These are phyloP conservation scores for Eupeodes latifasciatus DNA, from an alignment of 2,888 invertebrate species.

Conservation along the genomic window DNA sequence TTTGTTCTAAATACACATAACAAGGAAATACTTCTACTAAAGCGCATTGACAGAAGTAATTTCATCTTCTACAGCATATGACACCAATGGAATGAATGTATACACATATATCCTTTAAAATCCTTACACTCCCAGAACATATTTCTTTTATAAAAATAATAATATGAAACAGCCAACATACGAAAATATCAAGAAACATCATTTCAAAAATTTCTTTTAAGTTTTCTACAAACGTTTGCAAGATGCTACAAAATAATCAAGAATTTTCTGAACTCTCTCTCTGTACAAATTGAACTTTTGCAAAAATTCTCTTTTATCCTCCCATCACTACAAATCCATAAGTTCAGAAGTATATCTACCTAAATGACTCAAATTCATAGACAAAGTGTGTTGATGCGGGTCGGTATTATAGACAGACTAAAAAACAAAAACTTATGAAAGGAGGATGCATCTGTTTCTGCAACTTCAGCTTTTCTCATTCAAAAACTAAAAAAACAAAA, in stretches of 20 bases:
- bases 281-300: constrained; percentile 51
- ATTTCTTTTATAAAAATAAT: not conserved
- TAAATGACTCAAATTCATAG: constrained; percentile 18
- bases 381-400: constrained; percentile 17
- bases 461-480: constrained; percentile 17
- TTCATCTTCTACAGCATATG: not conserved
- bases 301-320: constrained; percentile 16
- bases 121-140: not conserved
- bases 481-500: not conserved
- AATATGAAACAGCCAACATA: not conserved
- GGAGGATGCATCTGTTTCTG: constrained; percentile 45
- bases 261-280: constrained; percentile 21
- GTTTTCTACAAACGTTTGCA: constrained; percentile 63
- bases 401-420: not conserved
- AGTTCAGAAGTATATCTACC: not conserved
- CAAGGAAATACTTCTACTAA: too few relatives aligned
- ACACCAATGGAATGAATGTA: not conserved
- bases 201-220: constrained; percentile 33
- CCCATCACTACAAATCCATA: not conserved
- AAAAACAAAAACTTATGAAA: constrained; percentile 25
- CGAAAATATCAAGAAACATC: constrained; percentile 31
- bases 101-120: not conserved
- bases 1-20: too few relatives aligned
- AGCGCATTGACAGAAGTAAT: not conserved
- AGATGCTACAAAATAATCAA: constrained; percentile 41